phyloP scores from a whole-genome alignment of 2,888 invertebrate species.

The Noctua pronuba region DNA sequence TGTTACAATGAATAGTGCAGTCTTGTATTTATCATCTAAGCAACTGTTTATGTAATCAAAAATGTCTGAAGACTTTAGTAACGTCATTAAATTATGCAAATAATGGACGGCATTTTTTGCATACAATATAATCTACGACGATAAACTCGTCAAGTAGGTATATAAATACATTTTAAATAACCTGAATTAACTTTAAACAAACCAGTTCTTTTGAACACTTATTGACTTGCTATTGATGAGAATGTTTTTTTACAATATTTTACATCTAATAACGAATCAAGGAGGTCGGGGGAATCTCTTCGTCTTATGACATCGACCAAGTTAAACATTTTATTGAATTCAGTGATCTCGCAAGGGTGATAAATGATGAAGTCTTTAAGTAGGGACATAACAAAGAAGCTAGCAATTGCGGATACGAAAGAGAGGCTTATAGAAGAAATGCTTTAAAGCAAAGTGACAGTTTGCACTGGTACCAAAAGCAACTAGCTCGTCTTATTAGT shows the following conservation, averaged over 20 bases:
- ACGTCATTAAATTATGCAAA: slow-evolving; percentile 36
- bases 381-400: neutral
- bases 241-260: neutral
- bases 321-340: neutral
- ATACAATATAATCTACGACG: neutral
- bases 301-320: neutral
- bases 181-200: slow-evolving; percentile 10
- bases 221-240: slow-evolving; percentile 11
- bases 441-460: neutral
- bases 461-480: neutral
- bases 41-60: slow-evolving; percentile 52
- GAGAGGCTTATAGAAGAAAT: neutral
- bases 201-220: slow-evolving; percentile 6
- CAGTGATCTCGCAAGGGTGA: too few relatives aligned
- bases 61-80: slow-evolving; percentile 21
- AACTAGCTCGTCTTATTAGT: neutral
- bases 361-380: neutral
- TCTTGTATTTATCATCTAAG: slow-evolving; percentile 18
- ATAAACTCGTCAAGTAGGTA: slow-evolving; percentile 23
- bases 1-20: slow-evolving; percentile 42
- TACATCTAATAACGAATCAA: neutral
- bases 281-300: neutral
- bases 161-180: slow-evolving; percentile 11
- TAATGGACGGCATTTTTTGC: slow-evolving; percentile 29
- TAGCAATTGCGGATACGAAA: neutral